phyloP scores from a whole-genome alignment of 2,797 vertebrate species.

The Crenuchus spilurus region DNA sequence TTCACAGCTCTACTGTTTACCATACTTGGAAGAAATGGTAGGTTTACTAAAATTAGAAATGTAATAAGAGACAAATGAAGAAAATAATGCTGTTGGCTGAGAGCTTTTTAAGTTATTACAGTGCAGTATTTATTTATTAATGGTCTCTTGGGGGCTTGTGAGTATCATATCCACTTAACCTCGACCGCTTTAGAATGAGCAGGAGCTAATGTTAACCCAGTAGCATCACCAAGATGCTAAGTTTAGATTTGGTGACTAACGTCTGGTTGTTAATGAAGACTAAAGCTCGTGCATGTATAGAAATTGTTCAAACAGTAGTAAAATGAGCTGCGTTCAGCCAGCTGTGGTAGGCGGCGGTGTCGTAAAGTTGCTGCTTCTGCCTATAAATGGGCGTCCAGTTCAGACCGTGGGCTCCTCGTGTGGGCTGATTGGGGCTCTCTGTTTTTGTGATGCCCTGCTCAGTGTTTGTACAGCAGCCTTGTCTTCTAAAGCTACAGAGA shows the following conservation, averaged over 20 bases:
- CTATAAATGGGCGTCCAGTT: slow-evolving; percentile 41
- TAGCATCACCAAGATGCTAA: neutral
- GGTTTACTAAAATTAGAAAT: no score
- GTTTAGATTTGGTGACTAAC: neutral
- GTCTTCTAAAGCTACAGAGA: slow-evolving; percentile 8
- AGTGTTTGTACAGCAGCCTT: slow-evolving; percentile 45
- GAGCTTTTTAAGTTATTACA: no score
- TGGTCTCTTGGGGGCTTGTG: neutral
- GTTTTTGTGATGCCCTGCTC: slow-evolving; percentile 35
- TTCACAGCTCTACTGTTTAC: no score
- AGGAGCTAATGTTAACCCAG: neutral
- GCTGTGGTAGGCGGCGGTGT: slow-evolving; percentile 1
- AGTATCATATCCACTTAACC: neutral
- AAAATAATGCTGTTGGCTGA: no score
- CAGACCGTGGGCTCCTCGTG: neutral
- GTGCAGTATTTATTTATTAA: neutral
- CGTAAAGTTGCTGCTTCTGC: slow-evolving; percentile 7
- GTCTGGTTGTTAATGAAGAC: no score
- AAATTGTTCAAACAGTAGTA: no score
- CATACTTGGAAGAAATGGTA: no score
- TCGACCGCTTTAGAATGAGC: neutral
- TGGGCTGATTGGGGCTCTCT: slow-evolving; percentile 21
- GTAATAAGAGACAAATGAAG: no score
- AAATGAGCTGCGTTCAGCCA: neutral
- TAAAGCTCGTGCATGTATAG: no score